Evolutionary conservation across 2,888 invertebrate species (phyloP), one percentile per base, ranked within the genome.

Genomic region (Prosapia bicincta): DNA sequence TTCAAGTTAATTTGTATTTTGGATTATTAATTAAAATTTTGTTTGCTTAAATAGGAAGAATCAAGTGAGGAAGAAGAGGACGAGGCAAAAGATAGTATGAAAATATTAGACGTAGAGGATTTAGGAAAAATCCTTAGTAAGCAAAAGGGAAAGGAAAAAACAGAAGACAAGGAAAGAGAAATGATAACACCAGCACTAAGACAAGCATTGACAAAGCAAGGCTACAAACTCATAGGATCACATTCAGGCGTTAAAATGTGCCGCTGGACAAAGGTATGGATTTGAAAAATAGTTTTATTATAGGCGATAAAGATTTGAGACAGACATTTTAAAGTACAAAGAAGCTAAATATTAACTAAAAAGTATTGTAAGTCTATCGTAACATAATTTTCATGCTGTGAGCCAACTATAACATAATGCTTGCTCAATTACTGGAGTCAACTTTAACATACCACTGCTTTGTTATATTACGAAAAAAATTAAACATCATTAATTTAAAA

Each of bases 171-270:
- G 26, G 72, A 43, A 0, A 81, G 79, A 75, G 88, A 88, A 80
- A 89, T 89, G 89, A 84, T 89, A 0, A 89, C 88, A 0, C 86
- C 87, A 13, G 79, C 84, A 30, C 80, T 89, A 32, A 82, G 86
- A 66, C 83, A 86, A 80, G 83, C 86, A 24, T 82, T 89, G 32
- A 86, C 87, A 73, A 89, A 89, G 80, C 88, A 89, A 82, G 89
- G 89, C 3, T 89, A 89, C 81, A 85, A 85, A 76, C 82, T 89
- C 26, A 85, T 89, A 76, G 89, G 89, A 2, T 83, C 86, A 43
- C 89, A 89, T 82, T 89, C 89, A 1, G 89, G 88, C 15, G 89
- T 89, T 6, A 89, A 89, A 82, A 82, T 89, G 54, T 89, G 89
- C 81, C 83, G 89, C 7, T 89, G 89, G 89, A 89, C 89, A 1